phyloP scores from a whole-genome alignment of 1,140 invertebrate genomes.

The Meloidogyne exigua region DNA sequence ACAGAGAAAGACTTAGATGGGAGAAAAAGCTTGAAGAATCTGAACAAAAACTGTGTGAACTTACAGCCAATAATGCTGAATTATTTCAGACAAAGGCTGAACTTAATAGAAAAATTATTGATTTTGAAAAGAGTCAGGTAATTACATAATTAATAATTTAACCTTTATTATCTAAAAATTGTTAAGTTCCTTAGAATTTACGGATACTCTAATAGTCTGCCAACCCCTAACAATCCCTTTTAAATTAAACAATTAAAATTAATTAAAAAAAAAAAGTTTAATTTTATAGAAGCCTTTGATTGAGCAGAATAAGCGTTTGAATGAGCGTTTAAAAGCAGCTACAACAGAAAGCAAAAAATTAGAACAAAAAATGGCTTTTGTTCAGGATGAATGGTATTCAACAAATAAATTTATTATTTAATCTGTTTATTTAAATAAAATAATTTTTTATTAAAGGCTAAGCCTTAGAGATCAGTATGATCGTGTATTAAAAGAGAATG shows the following conservation, averaged over 20 bases:
- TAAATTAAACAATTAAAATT: too few species aligned
- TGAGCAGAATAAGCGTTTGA: constrained; percentile 53
- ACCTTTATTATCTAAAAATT: too few species aligned
- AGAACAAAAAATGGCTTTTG: constrained; percentile 53
- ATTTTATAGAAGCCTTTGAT: constrained; percentile 47
- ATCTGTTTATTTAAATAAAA: too few species aligned
- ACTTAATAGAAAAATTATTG: constrained; percentile 62
- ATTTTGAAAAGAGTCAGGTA: constrained; percentile 60
- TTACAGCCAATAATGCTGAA: constrained; percentile 50
- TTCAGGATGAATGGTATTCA: constrained; percentile 52
- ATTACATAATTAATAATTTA: background rate
- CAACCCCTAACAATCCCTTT: too few species aligned
- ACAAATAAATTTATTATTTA: constrained; percentile 42
- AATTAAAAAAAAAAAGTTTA: background rate
- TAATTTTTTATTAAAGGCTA: constrained; percentile 40
- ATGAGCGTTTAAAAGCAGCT: constrained; percentile 50
- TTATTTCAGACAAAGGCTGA: constrained; percentile 60
- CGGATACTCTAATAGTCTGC: too few species aligned
- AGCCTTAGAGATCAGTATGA: constrained; percentile 53
- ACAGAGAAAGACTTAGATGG: constrained; percentile 54
- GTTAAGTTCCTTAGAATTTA: too few species aligned
- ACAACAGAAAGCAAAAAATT: constrained; percentile 52
- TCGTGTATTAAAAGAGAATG: constrained; percentile 55
- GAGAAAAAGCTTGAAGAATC: constrained; percentile 56
- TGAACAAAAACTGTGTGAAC: constrained; percentile 51